Percentiles rank a stretch among this genome's conserved stretches.
phyloP scores from a whole-genome alignment of 2,113 vertebrate species.

The Mobula birostris region DNA sequence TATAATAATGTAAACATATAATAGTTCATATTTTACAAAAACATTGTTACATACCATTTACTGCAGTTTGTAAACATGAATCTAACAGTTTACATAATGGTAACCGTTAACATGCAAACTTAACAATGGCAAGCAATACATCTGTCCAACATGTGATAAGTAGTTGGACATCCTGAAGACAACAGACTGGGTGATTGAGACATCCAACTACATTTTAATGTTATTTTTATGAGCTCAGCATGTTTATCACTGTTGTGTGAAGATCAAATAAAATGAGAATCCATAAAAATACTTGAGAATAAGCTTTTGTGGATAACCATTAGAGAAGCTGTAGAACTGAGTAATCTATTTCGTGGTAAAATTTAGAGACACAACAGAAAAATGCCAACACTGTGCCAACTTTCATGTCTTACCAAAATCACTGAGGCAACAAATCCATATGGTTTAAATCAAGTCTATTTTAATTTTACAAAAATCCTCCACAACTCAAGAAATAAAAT shows the following conservation, averaged over 20 bases:
- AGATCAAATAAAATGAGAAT: not conserved
- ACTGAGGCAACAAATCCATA: not conserved
- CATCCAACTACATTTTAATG: constrained; percentile 58
- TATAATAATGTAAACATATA: not conserved
- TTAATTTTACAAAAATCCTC: not conserved
- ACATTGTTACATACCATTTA: constrained; percentile 26
- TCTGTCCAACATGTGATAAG: not conserved
- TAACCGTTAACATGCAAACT: not conserved
- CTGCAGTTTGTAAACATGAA: not conserved
- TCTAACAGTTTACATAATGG: not conserved
- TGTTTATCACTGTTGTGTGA: constrained; percentile 54
- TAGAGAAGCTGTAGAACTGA: not conserved
- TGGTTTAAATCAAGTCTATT: not conserved
- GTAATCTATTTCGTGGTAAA: not conserved
- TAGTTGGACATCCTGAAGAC: constrained; percentile 41
- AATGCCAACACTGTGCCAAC: not conserved
- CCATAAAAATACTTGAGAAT: not conserved
- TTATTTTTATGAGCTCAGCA: constrained; percentile 51
- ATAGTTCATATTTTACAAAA: not conserved
- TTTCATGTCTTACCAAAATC: not conserved
- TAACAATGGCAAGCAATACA: not conserved
- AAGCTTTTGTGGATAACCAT: not conserved
- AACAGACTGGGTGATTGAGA: constrained; percentile 48
- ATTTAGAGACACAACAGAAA: not conserved
- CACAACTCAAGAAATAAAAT: not conserved